Base-by-base conservation (phyloP, 2,113 vertebrate species). In the Furnarius figulus region DNA sequence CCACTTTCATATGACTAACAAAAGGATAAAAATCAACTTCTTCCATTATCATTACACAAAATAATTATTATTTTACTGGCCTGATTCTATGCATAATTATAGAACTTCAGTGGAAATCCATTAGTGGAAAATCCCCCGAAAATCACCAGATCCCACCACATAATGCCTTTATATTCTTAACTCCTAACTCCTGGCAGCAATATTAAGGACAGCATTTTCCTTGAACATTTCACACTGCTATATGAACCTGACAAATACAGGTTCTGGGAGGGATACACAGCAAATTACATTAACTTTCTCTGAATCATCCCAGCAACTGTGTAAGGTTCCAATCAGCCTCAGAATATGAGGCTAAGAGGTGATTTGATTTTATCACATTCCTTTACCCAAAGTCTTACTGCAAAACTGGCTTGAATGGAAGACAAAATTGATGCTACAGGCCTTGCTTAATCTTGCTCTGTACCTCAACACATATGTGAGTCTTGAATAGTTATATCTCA, bases 281-380 rank as follows among this genome's bases (percentile, higher is more conserved):
- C 14, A 94, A 96, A 95, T 89, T 91, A 95, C 92, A 93, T 90
- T 93, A 95, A 95, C 44, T 92, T 93, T 67, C 92, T 87, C 79
- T 87, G 88, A 94, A 87, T 96, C 77, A 96, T 79, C 46, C 28
- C 66, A 82, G 77, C 44, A 93, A 94, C 83, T 65, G 76, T 92
- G 53, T 78, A 89, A 78, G 80, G 62, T 47, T 96, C 80, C 83
- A 92, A 89, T 94, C 85, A 95, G 76, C 22, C 66, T 56, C 39
- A 89, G 91, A 94, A 87, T 91, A 95, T 62, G 84, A 94, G 71
- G 61, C 77, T 92, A 90, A 74, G 65, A 84, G 65, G 85, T 88
- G 76, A 90, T 94, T 75, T 92, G 93, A 96, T 94, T 93, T 90
- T 93, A 91, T 92, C 93, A 81, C 68, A 59, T 88, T 93, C 83